These are phyloP conservation scores for Pelodiscus sinensis DNA, from an alignment of 2,113 vertebrate species.

Conservation along the genomic window DNA sequence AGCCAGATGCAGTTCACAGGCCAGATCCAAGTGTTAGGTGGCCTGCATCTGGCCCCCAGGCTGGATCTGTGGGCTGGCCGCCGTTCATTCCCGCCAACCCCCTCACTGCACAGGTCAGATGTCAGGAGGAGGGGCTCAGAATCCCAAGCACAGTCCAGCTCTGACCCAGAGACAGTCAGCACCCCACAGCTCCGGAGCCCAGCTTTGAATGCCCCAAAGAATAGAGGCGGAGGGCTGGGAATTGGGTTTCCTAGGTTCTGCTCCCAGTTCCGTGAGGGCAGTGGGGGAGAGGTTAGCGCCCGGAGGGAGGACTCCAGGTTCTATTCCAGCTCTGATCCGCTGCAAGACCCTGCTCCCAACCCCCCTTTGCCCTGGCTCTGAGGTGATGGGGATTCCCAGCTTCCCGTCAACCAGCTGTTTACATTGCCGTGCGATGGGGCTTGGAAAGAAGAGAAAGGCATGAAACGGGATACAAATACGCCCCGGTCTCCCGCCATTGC, in stretches of 20 bases:
- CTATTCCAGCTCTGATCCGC: background rate
- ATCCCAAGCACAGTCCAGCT: background rate
- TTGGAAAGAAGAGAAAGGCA: background rate
- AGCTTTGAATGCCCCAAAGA: background rate
- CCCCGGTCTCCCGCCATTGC: background rate
- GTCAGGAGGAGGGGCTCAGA: background rate
- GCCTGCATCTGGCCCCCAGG: too few species aligned
- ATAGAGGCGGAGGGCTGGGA: background rate
- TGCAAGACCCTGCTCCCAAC: background rate
- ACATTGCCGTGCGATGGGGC: fast-evolving
- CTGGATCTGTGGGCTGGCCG: too few species aligned
- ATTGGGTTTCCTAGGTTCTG: background rate
- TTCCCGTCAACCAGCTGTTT: too few species aligned
- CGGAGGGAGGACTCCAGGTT: fast-evolving
- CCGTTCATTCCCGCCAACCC: background rate
- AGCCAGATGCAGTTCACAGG: too few species aligned
- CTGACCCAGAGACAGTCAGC: background rate
- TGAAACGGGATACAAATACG: background rate
- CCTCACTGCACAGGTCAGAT: background rate
- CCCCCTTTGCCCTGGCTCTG: background rate
- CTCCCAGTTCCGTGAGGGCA: background rate
- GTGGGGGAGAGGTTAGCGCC: background rate
- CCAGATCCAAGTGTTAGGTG: too few species aligned
- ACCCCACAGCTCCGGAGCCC: background rate
- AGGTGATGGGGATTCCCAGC: background rate